Conservation (phyloP, 2,113 vertebrate species). For the Pycnonotus jocosus region DNA sequence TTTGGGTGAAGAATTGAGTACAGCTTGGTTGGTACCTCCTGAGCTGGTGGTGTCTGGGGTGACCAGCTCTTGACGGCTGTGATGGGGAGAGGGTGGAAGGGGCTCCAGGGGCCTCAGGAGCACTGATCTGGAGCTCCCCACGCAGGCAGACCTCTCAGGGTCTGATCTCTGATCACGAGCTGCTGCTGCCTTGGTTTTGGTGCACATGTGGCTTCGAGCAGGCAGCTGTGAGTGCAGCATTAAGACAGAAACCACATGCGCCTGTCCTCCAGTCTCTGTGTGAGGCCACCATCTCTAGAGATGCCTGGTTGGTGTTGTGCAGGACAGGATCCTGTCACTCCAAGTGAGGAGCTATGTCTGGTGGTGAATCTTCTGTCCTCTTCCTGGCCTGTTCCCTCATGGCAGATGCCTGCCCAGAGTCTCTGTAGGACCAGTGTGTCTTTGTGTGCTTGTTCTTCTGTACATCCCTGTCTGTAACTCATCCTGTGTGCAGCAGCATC, state of each 20-base stretch:
- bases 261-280: background rate
- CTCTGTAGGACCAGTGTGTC: background rate
- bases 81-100: background rate
- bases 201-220: background rate
- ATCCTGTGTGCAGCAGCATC: accelerated
- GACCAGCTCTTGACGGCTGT: background rate
- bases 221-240: background rate
- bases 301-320: accelerated
- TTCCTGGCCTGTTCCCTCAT: background rate
- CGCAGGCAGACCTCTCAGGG: background rate
- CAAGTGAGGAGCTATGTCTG: accelerated
- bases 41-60: background rate
- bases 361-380: background rate
- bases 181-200: background rate
- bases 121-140: accelerated
- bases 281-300: background rate
- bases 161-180: accelerated
- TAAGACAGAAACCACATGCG: background rate
- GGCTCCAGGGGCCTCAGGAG: background rate
- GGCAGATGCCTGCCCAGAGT: background rate
- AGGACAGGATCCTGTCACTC: accelerated
- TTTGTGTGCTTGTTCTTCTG: background rate
- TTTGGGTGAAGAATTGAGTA: background rate
- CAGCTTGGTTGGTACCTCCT: background rate
- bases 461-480: background rate